Conservation (phyloP, 1,140 invertebrate genomes). For the Panonychus citri region DNA sequence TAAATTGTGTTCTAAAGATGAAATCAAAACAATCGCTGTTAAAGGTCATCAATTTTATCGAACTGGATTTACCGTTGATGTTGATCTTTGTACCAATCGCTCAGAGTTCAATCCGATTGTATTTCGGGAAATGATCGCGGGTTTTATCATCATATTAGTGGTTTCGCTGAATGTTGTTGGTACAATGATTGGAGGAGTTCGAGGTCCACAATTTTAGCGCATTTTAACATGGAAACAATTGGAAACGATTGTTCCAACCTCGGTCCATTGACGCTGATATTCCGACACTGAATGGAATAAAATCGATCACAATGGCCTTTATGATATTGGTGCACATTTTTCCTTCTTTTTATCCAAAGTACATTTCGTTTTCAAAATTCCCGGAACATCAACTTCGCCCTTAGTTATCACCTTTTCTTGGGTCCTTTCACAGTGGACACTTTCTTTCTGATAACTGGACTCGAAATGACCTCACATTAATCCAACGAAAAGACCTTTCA, state of each 20-base stretch:
- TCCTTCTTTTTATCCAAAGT: not conserved
- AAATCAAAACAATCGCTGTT: not conserved
- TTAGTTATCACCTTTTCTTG: not conserved
- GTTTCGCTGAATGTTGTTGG: not conserved
- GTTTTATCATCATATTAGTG: not conserved
- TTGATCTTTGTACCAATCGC: not conserved
- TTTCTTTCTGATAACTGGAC: not conserved
- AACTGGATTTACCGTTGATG: not conserved
- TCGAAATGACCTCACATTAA: not conserved
- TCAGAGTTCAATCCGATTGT: not conserved
- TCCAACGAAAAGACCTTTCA: not conserved
- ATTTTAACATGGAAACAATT: not conserved
- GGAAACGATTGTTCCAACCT: not conserved
- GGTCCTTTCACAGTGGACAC: not conserved
- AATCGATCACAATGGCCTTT: not conserved
- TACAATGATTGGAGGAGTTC: not conserved
- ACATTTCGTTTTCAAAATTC: not conserved
- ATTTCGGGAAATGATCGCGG: not conserved
- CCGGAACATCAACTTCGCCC: not conserved
- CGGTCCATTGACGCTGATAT: not conserved
- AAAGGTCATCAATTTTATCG: not conserved
- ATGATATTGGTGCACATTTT: not conserved
- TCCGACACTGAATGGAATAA: not conserved
- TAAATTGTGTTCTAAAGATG: not conserved
- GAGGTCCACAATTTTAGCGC: not conserved